phyloP scores from a whole-genome alignment of 2,888 invertebrate genomes.

The Strigamia maritima region DNA sequence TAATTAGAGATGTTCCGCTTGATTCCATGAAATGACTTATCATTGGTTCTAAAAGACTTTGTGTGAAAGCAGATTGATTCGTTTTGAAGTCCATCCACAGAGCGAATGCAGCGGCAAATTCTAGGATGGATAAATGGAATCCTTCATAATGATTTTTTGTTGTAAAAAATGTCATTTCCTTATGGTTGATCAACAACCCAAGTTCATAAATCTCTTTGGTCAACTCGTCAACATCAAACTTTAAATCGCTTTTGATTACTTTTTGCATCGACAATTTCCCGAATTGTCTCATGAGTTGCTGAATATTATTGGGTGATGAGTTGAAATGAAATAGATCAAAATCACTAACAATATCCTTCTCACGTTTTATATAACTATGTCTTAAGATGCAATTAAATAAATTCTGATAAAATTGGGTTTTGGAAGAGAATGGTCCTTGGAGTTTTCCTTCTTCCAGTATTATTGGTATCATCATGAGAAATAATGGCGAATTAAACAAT shows the following conservation, averaged over 20 bases:
- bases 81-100: background rate
- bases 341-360: background rate
- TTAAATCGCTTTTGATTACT: background rate
- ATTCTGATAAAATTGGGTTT: background rate
- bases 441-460: background rate
- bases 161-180: background rate
- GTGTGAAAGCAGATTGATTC: background rate
- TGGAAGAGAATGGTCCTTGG: background rate
- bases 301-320: background rate
- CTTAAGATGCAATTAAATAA: background rate
- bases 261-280: background rate
- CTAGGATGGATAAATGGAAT: background rate
- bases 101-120: background rate
- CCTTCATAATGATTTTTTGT: background rate
- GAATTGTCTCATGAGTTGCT: background rate
- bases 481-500: background rate
- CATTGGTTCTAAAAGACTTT: background rate
- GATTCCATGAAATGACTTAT: too few relatives aligned
- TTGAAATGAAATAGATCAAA: background rate
- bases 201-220: background rate
- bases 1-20: too few relatives aligned
- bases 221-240: background rate
- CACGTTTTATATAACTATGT: background rate
- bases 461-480: background rate
- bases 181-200: background rate